Evolutionary conservation across 2,888 invertebrate species (phyloP).

Genomic region (Dugesia japonica): DNA sequence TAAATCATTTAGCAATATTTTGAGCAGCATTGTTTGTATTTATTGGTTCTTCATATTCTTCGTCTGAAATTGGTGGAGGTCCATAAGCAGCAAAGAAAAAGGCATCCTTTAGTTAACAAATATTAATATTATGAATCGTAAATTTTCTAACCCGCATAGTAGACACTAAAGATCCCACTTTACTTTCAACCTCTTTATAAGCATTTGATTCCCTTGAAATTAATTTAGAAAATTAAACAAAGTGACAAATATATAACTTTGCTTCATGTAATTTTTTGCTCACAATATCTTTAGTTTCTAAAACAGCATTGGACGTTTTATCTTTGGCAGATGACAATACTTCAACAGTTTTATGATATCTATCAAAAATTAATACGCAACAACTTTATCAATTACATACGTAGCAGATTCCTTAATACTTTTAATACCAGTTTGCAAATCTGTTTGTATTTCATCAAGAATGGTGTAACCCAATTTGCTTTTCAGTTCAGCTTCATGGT

Average conservation of each 20-base stretch:
- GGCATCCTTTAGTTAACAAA: not conserved
- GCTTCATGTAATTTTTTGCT: not conserved
- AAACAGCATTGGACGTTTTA: not conserved
- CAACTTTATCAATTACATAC: not conserved
- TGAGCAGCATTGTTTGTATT: not conserved
- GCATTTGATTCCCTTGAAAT: not conserved
- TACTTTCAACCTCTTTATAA: constrained; percentile 9
- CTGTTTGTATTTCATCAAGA: not conserved
- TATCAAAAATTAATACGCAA: not conserved
- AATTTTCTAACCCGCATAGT: not conserved
- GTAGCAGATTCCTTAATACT: not conserved
- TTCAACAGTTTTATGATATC: constrained; percentile 3
- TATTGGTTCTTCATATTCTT: constrained; percentile 14
- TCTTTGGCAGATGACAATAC: not conserved
- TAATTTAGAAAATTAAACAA: not conserved
- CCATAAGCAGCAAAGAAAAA: constrained; percentile 7
- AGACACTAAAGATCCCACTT: not conserved
- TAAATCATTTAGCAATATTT: not conserved
- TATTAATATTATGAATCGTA: not conserved
- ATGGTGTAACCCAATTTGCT: not conserved
- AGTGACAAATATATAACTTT: not conserved
- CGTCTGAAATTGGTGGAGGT: not conserved
- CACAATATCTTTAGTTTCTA: not conserved
- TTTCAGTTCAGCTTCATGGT: not conserved
- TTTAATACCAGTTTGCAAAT: not conserved